Evolutionary conservation across 2,797 vertebrate species (phyloP), one percentile per base, ranked within the genome.

Genomic region (Danio choprae): DNA sequence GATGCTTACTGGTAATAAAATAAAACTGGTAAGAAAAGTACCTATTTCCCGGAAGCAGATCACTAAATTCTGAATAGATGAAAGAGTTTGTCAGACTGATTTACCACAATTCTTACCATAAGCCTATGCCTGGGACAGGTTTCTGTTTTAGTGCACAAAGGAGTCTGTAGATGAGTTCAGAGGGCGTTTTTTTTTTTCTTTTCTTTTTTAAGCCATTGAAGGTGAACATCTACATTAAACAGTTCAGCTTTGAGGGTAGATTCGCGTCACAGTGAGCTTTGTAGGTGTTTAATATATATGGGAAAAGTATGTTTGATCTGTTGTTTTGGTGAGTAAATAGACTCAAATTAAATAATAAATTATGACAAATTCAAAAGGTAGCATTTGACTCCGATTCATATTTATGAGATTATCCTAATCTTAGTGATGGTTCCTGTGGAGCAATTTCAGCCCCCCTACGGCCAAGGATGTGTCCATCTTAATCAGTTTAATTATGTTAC

Each of bases 1-100:
- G 88, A 65, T 64, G 73, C 16, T n/a, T 84, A 41, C 88, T 89
- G 89, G 87, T 75, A 87, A 91, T 90, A 91, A 92, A 89, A 87
- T 90, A 89, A n/a, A n/a, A n/a, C n/a, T n/a, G n/a, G n/a, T 85
- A 82, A 91, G 88, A 88, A 90, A 89, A 85, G 69, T 64, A 78
- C 36, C 56, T 48, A n/a, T 56, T 63, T 55, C 40, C 11, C 38
- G 55, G 40, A 59, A 59, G 43, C 85, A 85, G 82, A 86, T 70
- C 1, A 15, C 38, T 60, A 60, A 65, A 80, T 15, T 81, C 89
- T 85, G 77, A 79, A 82, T 50, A 22, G 20, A 59, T 77, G 16
- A 65, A 58, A 70, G 50, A 20, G 53, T 69, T 56, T 50, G 41
- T 64, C 63, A 29, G 40, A 18, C 29, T 43, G 29, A 15, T 64